These are phyloP conservation scores for Acleris literana DNA, from an alignment of 2,888 invertebrate species.

Conservation along the genomic window DNA sequence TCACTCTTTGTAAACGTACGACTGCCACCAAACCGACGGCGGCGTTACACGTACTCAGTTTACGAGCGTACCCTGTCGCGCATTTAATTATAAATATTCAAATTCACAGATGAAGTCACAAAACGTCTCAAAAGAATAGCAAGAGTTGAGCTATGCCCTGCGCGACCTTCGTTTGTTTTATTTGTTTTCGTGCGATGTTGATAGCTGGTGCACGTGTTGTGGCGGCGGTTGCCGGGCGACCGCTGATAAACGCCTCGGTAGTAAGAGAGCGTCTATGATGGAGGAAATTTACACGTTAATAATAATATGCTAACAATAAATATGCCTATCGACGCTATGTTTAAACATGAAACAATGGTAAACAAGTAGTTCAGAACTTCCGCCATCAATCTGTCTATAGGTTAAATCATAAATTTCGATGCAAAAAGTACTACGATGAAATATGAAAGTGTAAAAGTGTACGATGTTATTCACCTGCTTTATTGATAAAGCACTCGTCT, in stretches of 20 bases:
- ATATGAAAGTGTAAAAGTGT: too few relatives aligned
- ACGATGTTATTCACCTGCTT: too few relatives aligned
- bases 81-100: constrained; percentile 50
- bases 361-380: constrained; percentile 12
- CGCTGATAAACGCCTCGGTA: constrained; percentile 51
- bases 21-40: constrained; percentile 76
- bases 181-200: constrained; percentile 39
- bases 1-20: constrained; percentile 73
- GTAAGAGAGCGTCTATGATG: constrained; percentile 31
- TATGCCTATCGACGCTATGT: neutral
- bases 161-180: constrained; percentile 33
- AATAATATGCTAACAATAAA: constrained; percentile 32
- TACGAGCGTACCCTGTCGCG: constrained; percentile 54
- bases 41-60: constrained; percentile 38
- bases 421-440: too few relatives aligned
- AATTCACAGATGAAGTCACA: constrained; percentile 1
- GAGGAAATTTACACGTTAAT: constrained; percentile 34
- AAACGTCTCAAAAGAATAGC: constrained; percentile 19
- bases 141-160: constrained; percentile 23
- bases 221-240: constrained; percentile 48
- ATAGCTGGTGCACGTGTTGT: constrained; percentile 47
- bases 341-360: constrained; percentile 1
- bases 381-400: neutral
- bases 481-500: constrained; percentile 1
- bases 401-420: too few relatives aligned